Base-by-base conservation (phyloP, 2,113 vertebrate genomes). In the Ictidomys tridecemlineatus region DNA sequence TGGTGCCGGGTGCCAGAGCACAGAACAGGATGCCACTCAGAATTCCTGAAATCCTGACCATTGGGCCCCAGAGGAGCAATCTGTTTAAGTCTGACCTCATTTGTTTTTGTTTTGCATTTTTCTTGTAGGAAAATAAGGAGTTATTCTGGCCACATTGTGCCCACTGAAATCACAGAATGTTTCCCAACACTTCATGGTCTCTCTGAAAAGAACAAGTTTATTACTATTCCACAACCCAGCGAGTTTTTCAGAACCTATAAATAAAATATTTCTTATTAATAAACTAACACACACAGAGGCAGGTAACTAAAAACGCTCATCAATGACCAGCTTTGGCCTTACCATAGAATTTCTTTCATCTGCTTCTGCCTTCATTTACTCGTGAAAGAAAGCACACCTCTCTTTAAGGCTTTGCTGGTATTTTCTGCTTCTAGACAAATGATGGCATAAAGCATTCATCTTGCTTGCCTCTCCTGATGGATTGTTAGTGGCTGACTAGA, bases 31-130 rank as follows among this genome's bases (percentile, higher is more conserved):
- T 28, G 39, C 89, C 58, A 26, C 42, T 82, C 45, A 84, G 61
- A 53, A 79, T 77, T 93, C 76, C 72, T 95, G 53, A 90, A 73
- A 79, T 91, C 56, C 22, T 80, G 77, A 61, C 91, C 88, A 17
- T 42, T 14, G 58, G 48, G n/a, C 34, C n/a, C 74, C 77, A n/a
- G 85, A 51, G 16, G 42, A 69, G 26, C 65, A 32, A 26, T 95
- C 51, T 80, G 16, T 48, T 70, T 80, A 70, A 80, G 12, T 63
- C 51, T 96, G 34, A 87, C 65, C 92, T 86, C 42, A 48, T 85
- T 92, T 92, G 63, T 86, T 97, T 95, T 65, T 80, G 72, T 87
- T 94, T 94, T 87, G 26, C 87, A 58, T 87, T 92, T 93, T 96
- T 87, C 61, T 78, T 79, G 73, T 56, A 89, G 48, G 65, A 79